Base-by-base conservation (phyloP, 1,140 invertebrate genomes). In the Cyphomyrmex costatus region DNA sequence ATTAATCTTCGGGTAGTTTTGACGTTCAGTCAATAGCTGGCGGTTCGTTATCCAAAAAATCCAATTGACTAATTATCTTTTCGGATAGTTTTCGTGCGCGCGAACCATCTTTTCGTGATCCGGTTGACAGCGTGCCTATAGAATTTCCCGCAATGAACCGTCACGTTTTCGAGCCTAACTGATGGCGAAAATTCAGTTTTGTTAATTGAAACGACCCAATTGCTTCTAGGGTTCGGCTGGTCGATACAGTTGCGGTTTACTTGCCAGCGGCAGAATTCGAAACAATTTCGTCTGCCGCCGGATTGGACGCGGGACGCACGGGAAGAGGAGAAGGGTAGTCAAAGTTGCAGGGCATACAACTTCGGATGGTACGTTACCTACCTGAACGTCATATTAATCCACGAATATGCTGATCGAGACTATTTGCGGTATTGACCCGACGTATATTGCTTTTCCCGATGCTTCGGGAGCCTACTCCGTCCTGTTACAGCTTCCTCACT, bases 201-300 rank as follows among this genome's bases (percentile, higher is more conserved):
- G 73, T 85, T 89, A 90, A 90, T 90, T 90, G 88, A 89, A 87
- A 71, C 88, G 88, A 85, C 85, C 85, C 74, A 85, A 90, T 90
- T 90, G 89, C 70, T 87, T 36, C 78, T 27, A 58, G 68, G 68
- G 60, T 56, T 82, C 78, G 85, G 36, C 53, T 73, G 85, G 61
- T 90, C 88, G 85, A 90, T 89, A 66, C 53, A 27, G 46, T 78
- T 78, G 73, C 65, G 74, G 74, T 68, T 79, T 85, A 30, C 30
- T 21, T 42, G 46, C 70, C 70, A 30, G n/a, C 46, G 53, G 33
- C 68, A 58, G 51, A 71, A 63, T 74, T 73, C 66, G 58, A 84
- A 90, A 87, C 60, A 82, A 84, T 84, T 78, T 84, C 73, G 30
- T 33, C 53, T 14, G 76, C 77, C 61, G 76, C 21, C 74, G 53